Percentiles rank a stretch among this genome's conserved stretches.
Evolutionary conservation across 2,113 vertebrate species (phyloP).

Genomic region (Garra rufa): DNA sequence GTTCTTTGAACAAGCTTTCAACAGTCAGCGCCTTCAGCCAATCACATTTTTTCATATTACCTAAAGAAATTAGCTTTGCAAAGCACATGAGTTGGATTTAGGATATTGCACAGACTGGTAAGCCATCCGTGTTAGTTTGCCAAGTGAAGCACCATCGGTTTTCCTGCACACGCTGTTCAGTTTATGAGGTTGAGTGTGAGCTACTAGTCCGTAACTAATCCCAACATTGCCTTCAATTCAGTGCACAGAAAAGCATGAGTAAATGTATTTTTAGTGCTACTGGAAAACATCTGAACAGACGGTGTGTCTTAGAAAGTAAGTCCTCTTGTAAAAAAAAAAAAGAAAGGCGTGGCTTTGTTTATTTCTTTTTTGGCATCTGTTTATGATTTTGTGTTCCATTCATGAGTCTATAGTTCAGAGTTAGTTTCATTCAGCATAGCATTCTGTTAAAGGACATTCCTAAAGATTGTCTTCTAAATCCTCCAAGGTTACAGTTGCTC

Average conservation of each 20-base stretch:
- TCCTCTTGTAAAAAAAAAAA: constrained; percentile 58
- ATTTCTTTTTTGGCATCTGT: constrained; percentile 71
- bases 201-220: constrained; percentile 61
- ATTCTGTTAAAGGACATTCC: constrained; percentile 26
- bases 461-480: constrained; percentile 11
- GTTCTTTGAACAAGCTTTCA: constrained; percentile 69
- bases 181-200: constrained; percentile 26
- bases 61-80: constrained; percentile 45
- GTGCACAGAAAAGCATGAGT: neutral
- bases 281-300: constrained; percentile 50
- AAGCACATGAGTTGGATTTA: constrained; percentile 19
- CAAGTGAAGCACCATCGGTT: constrained; percentile 43
- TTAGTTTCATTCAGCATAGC: constrained; percentile 23
- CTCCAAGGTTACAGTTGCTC: constrained; percentile 86
- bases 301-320: constrained; percentile 40
- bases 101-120: constrained; percentile 14
- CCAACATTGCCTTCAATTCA: neutral
- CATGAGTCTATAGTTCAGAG: constrained; percentile 6
- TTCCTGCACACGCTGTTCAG: constrained; percentile 20
- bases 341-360: constrained; percentile 60
- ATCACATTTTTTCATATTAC: constrained; percentile 63
- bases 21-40: constrained; percentile 89
- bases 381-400: constrained; percentile 46
- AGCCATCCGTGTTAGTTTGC: constrained; percentile 51
- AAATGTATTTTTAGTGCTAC: constrained; percentile 20